Evolutionary conservation across 2,113 vertebrate genomes (phyloP).

Genomic region (Marmota monax): DNA sequence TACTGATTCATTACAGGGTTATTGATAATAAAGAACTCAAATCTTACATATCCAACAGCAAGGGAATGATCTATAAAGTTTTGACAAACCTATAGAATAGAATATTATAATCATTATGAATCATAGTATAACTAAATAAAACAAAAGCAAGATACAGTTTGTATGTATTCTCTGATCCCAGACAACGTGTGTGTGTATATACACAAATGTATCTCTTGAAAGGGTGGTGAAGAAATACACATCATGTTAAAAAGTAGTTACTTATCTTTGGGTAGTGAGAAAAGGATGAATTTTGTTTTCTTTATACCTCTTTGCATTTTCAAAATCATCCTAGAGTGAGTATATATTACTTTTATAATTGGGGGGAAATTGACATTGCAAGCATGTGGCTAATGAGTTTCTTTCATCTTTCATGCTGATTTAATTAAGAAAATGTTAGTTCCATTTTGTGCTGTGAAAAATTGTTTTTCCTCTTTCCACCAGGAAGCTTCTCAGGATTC

Average conservation of each 20-base stretch:
- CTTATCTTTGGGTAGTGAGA: conserved; percentile 4
- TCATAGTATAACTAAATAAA: not conserved
- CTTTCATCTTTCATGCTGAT: conserved; percentile 47
- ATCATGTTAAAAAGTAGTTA: not conserved
- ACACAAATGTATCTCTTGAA: not conserved
- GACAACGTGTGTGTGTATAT: not conserved
- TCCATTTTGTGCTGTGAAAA: conserved; percentile 54
- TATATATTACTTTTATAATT: conserved; percentile 32
- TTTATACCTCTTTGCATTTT: conserved; percentile 32
- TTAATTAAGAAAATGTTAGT: conserved; percentile 39
- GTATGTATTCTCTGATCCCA: not conserved
- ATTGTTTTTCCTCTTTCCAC: conserved; percentile 11
- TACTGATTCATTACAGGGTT: not conserved
- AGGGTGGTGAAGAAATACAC: not conserved
- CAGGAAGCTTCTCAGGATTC: conserved; percentile 93
- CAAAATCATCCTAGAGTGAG: not conserved
- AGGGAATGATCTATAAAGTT: conserved; percentile 34
- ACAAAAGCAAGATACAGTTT: not conserved
- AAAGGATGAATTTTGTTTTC: conserved; percentile 6
- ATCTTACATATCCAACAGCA: not conserved
- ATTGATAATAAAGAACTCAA: conserved; percentile 19
- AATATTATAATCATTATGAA: not conserved
- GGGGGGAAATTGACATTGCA: not conserved
- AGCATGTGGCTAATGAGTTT: not conserved
- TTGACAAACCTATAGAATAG: not conserved